Conservation (phyloP, 2,113 vertebrate species). For the Gopherus evgoodei region DNA sequence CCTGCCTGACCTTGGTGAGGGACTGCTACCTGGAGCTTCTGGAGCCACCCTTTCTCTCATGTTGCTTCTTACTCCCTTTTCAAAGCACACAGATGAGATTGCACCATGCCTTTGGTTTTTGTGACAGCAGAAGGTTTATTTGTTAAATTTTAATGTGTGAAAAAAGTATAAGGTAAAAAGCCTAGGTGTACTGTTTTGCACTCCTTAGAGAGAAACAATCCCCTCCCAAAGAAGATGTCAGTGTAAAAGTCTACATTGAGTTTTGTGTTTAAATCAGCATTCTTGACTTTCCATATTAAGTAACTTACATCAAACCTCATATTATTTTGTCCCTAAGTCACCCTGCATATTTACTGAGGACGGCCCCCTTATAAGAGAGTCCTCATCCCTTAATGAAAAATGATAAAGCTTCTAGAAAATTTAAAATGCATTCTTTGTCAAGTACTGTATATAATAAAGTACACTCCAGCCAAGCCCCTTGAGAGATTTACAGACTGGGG, state of each 20-base stretch:
- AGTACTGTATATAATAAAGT: not conserved
- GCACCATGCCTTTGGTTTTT: not conserved
- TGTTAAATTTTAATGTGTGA: not conserved
- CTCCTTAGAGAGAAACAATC: not conserved
- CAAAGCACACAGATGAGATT: not conserved
- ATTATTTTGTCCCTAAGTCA: not conserved
- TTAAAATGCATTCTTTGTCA: not conserved
- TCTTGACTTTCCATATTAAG: not conserved
- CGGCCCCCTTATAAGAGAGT: not conserved
- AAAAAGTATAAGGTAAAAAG: not conserved
- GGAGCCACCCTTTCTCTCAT: not conserved
- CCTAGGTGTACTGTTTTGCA: not conserved
- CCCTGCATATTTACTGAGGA: not conserved
- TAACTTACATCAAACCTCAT: not conserved
- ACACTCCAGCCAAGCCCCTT: not conserved
- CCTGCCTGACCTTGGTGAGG: not conserved
- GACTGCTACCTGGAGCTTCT: not conserved
- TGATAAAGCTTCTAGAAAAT: not conserved
- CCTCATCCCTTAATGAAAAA: not conserved
- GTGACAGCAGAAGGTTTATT: not conserved
- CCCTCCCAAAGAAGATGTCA: not conserved
- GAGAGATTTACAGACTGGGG: not conserved
- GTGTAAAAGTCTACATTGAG: not conserved
- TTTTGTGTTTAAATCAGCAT: not conserved
- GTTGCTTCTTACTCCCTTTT: not conserved